Evolutionary conservation across 2,113 vertebrate genomes (phyloP), one percentile per base, ranked within the genome.

Genomic region (Hippopotamus amphibius): DNA sequence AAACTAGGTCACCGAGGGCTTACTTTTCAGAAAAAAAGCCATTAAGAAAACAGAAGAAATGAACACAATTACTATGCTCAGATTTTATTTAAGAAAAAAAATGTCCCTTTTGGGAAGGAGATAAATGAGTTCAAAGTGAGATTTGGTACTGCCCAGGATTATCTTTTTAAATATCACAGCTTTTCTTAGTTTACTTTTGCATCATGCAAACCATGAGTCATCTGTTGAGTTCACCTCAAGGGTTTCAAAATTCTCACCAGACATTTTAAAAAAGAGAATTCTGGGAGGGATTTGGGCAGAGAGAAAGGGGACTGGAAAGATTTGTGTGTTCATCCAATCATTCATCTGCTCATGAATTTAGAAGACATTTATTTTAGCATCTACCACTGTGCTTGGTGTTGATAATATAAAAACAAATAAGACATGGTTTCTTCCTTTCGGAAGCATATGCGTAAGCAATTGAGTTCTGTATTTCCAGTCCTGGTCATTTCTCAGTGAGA

Each of bases 181-280:
- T 85, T 92, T 94, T 96, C 95, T 92, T 93, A 77, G 77, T 90
- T 97, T 93, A 76, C 85, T 90, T 96, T 68, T 90, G 33, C 53
- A 93, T 95, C 92, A 96, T 92, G 79, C 69, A 94, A 90, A 82
- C 12, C 15, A 72, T 94, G 96, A 95, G 43, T 94, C 68, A 95
- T 77, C 71, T 90, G 65, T 71, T 95, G 90, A 95, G 90, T 83
- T 89, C 33, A 53, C 28, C 85, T 80, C 55, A 76, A 95, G 21
- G 33, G 55, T 74, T 95, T 91, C 72, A 77, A 90, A 97, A 84
- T 28, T 92, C 61, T 82, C 76, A 84, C 79, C 17, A 94, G 57
- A 69, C 11, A 71, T 71, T 94, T 68, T 10, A 11, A 86, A 91
- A 94, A 80, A 72, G 53, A 80, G 24, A 95, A 74, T 92, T 72